A percentile compares a stretch with the other conserved stretches of the same genome.
phyloP scores from a whole-genome alignment of 2,113 vertebrate species.

The Eclectus roratus region DNA sequence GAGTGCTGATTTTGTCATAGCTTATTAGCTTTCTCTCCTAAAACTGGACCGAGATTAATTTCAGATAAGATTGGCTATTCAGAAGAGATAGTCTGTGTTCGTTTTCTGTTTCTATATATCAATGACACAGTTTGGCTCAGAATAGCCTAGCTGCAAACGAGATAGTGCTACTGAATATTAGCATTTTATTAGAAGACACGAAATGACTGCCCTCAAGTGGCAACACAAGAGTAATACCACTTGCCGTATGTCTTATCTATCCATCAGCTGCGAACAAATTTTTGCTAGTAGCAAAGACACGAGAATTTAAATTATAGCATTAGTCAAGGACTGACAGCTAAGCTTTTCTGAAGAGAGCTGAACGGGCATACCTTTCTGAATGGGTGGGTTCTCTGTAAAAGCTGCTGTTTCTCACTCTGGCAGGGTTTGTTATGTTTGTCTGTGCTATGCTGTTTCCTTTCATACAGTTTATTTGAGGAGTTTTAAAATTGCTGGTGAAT shows the following conservation, averaged over 20 bases:
- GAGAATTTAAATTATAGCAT: neutral
- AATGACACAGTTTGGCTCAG: neutral
- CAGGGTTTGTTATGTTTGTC: neutral
- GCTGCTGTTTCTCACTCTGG: neutral
- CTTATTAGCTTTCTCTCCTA: neutral
- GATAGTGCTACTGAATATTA: neutral
- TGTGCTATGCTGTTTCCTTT: neutral
- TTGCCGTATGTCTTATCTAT: fast-evolving
- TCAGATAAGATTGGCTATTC: neutral
- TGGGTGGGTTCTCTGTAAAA: neutral
- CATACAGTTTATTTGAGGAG: neutral
- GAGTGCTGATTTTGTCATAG: neutral
- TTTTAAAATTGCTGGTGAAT: neutral
- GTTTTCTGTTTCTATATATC: neutral
- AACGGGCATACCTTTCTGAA: neutral
- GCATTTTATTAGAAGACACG: neutral
- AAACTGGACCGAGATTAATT: neutral
- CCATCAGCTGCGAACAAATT: neutral
- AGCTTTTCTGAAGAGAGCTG: neutral
- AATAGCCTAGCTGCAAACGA: neutral
- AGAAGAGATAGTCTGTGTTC: neutral
- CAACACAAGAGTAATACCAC: neutral
- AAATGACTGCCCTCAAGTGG: slow-evolving; percentile 59
- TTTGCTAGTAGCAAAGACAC: neutral
- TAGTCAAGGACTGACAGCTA: neutral